A percentile compares a stretch with the other conserved stretches of the same genome.
Conservation (phyloP, 2,113 vertebrate species). For the Puffinus mauretanicus region DNA sequence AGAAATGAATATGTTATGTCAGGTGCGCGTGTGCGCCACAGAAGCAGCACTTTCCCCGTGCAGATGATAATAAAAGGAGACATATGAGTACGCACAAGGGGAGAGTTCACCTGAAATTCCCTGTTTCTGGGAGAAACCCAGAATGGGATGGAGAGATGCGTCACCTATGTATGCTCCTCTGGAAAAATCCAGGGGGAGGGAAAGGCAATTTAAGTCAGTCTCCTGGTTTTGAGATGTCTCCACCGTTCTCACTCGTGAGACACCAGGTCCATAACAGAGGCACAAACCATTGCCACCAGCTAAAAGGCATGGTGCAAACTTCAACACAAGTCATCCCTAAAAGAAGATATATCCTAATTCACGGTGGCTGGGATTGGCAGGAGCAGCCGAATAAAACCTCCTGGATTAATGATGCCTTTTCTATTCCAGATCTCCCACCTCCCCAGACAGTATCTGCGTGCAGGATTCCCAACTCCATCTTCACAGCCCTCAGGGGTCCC, state of each 20-base stretch:
- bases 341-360: neutral
- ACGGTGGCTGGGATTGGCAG: neutral
- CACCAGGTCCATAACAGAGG: neutral
- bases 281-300: neutral
- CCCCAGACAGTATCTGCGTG: neutral
- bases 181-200: neutral
- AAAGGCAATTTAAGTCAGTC: neutral
- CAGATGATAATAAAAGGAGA: neutral
- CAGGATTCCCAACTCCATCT: neutral
- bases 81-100: neutral
- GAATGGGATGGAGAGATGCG: neutral
- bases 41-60: neutral
- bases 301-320: neutral
- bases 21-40: neutral
- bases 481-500: neutral
- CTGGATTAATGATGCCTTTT: neutral
- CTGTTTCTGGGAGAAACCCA: neutral
- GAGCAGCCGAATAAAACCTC: neutral
- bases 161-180: accelerated
- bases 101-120: neutral
- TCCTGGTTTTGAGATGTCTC: neutral
- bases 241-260: neutral
- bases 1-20: neutral
- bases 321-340: neutral
- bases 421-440: neutral